These are phyloP conservation scores for Anniella stebbinsi DNA, from an alignment of 2,797 vertebrate genomes.

Conservation along the genomic window DNA sequence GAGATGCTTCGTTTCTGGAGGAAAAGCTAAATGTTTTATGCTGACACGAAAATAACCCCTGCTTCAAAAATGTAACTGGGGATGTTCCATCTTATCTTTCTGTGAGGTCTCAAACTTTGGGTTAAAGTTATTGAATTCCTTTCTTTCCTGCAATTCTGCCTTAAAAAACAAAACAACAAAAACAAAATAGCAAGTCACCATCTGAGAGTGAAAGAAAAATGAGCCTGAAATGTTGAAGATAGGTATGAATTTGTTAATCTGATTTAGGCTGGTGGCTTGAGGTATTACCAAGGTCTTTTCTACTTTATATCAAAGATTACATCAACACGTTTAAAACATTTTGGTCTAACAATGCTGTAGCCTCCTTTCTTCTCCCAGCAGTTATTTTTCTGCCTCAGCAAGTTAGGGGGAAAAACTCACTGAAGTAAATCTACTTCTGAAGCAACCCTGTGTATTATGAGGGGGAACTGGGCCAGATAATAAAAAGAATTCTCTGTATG, in stretches of 20 bases:
- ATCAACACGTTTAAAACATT: background rate
- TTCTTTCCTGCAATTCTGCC: background rate
- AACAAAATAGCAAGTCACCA: no score
- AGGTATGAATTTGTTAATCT: background rate
- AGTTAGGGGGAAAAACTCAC: no score
- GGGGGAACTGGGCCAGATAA: no score
- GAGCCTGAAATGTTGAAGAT: background rate
- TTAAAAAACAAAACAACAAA: no score
- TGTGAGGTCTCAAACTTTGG: background rate
- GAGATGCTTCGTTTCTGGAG: constrained; percentile 23
- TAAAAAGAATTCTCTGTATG: background rate
- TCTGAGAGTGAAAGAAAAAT: background rate
- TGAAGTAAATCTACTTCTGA: background rate
- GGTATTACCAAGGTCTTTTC: background rate
- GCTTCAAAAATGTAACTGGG: background rate
- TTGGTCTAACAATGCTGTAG: background rate
- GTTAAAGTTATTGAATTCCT: background rate
- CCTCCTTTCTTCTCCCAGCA: background rate
- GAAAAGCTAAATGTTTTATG: constrained; percentile 11
- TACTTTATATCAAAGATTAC: background rate
- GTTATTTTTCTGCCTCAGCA: background rate
- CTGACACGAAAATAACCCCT: background rate
- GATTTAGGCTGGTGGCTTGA: background rate
- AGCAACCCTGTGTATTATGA: background rate
- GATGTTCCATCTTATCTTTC: background rate